Evolutionary conservation across 35 echinoderm and acorn worm species (phyloP), one percentile per base, ranked within the genome.

Genomic region (Holothuria glaberrima): DNA sequence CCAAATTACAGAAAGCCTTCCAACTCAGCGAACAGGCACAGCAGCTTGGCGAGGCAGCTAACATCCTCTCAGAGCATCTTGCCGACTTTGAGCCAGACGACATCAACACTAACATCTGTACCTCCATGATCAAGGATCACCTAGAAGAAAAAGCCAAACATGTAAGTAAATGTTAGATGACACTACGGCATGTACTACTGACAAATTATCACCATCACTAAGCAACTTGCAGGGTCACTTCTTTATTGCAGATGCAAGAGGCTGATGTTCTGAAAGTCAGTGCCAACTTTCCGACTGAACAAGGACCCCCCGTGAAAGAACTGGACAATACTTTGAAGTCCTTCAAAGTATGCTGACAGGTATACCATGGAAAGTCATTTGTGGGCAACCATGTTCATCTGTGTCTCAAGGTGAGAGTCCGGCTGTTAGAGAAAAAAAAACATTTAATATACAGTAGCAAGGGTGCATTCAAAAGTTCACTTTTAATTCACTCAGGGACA

Each of bases 21-120:
- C 50, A 54, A 54, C n/a, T 68, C n/a, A n/a, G n/a, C n/a, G n/a
- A n/a, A n/a, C 64, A 68, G 64, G 64, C 64, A 68, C 64, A 68
- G 64, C 64, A 68, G 22, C 64, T 68, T 26, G 64, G 22, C 22
- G 64, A 68, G 22, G n/a, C 64, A 20, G 64, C 30, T 3, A 25
- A 24, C 64, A 12, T 68, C 64, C 64, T 68, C 1, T 0, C 64
- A 25, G 64, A 28, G n/a, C 64, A 68, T 68, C 50, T 54, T 14
- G 50, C 50, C 12, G 50, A 54, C 50, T 9, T 54, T 54, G 50
- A 54, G 5, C 50, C 66, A 22, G 64, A 24, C 22, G 64, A 68
- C 22, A 1, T 5, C 1, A 68, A 68, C 22, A 24, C 64, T 14
- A 16, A 17, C 66, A 69, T 69, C 25, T 69, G 25, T 69, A 22